Conservation (phyloP, 30 jellyfish, hydroid and myxozoan genomes). For the Mastigias papua region DNA sequence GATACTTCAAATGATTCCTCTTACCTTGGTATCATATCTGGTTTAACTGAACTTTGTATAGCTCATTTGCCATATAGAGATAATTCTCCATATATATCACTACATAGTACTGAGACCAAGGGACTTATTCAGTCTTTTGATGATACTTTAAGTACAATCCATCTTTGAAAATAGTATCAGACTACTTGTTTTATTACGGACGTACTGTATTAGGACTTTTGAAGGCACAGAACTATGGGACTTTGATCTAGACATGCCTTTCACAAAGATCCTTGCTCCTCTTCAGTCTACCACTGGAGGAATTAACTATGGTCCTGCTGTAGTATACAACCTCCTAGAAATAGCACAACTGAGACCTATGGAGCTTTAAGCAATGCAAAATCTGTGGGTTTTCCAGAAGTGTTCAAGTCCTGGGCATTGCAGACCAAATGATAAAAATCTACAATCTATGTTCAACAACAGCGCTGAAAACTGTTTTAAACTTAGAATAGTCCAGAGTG, state of each 20-base stretch:
- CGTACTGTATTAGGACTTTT: conserved; percentile 23
- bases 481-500: conserved; percentile 55
- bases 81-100: too few relatives aligned
- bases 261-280: conserved; percentile 11
- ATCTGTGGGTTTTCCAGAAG: conserved; percentile 44
- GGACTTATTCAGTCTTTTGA: background rate
- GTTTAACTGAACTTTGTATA: conserved; percentile 29
- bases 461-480: conserved; percentile 57
- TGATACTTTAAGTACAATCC: conserved; percentile 25
- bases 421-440: conserved; percentile 53
- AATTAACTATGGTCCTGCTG: conserved; percentile 51
- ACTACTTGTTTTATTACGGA: conserved; percentile 21
- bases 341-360: conserved; percentile 32
- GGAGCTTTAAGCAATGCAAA: conserved; percentile 8
- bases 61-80: too few relatives aligned
- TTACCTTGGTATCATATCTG: conserved; percentile 54
- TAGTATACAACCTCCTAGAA: conserved; percentile 25
- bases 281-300: conserved; percentile 52
- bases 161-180: background rate
- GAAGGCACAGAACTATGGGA: conserved; percentile 32
- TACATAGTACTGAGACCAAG: too few relatives aligned
- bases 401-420: conserved; percentile 57
- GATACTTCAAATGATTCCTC: conserved; percentile 51
- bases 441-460: conserved; percentile 41
- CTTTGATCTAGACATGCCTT: conserved; percentile 33